phyloP scores from a whole-genome alignment of 2,113 vertebrate species.

The Varanus salvator region DNA sequence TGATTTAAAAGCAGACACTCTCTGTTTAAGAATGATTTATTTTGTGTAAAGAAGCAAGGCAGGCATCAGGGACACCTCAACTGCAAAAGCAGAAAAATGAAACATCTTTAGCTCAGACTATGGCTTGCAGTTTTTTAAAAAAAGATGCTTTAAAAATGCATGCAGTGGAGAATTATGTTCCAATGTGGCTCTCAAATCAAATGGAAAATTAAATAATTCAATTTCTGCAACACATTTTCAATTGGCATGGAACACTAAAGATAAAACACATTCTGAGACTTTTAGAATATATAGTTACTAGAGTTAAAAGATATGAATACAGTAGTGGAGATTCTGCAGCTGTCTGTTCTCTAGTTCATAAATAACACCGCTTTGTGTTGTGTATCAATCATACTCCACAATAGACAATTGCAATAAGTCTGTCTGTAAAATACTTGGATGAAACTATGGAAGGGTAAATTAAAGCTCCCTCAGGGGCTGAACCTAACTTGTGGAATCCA shows the following conservation, averaged over 20 bases:
- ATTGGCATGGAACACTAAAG: background rate
- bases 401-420: conserved; percentile 22
- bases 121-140: conserved; percentile 7
- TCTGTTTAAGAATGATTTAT: conserved; percentile 11
- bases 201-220: background rate
- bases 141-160: conserved; percentile 27
- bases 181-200: background rate
- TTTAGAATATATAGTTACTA: background rate
- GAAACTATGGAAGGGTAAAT: conserved; percentile 7
- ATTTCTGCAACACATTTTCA: background rate
- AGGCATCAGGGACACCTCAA: background rate
- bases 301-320: background rate
- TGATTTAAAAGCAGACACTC: background rate
- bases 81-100: background rate
- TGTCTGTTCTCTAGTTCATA: background rate
- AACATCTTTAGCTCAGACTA: conserved; percentile 14
- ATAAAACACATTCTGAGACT: background rate
- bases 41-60: conserved; percentile 23
- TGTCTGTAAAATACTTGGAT: background rate
- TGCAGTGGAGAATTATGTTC: background rate
- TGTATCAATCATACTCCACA: background rate
- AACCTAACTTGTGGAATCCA: background rate
- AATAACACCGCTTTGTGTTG: background rate
- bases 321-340: conserved; percentile 23
- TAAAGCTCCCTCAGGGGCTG: conserved; percentile 1